Base-by-base conservation (phyloP, 2,888 invertebrate species). In the Schizotus pectinicornis region DNA sequence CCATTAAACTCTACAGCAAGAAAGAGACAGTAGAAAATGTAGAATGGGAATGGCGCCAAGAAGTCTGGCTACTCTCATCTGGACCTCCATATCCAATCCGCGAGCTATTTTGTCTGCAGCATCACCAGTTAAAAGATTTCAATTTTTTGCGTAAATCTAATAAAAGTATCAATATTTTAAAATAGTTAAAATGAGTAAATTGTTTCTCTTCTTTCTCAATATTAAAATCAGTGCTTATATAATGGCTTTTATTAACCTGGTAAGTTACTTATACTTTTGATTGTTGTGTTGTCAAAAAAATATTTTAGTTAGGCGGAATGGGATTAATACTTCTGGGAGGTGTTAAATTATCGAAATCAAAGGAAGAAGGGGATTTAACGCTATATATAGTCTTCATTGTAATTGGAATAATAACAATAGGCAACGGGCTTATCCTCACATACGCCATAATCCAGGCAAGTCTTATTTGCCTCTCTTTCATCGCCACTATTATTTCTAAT, bases 231-330 rank as follows among this genome's bases (percentile, higher is more conserved):
- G 70, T 1, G 71, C 72, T 35, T 50, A 69, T 32, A 49, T 71
- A 14, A 70, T 71, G 68, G 65, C 66, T 9, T 64, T 67, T n/a
- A 50, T 64, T n/a, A 70, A 69, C 62, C 50, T 69, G 37, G 73
- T 73, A 56, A 71, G 70, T 68, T 31, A 45, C 3, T n/a, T 31
- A 11, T 32, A 31, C n/a, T 47, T 14, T 7, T 7, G n/a, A 6
- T 47, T 13, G 12, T 2, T 39, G 30, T 13, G 3, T 30, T 34
- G 31, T 9, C 5, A 42, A 37, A n/a, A 33, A 35, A n/a, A 13
- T 33, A 32, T 64, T 66, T 48, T 41, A 69, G 69, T n/a, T 56
- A 8, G 63, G 58, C 8, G 65, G 57, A 8, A 13, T 63, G 36
- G 30, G 47, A 3, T 43, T 61, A 13, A 56, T 61, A 2, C 35